A percentile compares a stretch with the other conserved stretches of the same genome.
Evolutionary conservation across 2,113 vertebrate species (phyloP).

Genomic region (Delphinus delphis): DNA sequence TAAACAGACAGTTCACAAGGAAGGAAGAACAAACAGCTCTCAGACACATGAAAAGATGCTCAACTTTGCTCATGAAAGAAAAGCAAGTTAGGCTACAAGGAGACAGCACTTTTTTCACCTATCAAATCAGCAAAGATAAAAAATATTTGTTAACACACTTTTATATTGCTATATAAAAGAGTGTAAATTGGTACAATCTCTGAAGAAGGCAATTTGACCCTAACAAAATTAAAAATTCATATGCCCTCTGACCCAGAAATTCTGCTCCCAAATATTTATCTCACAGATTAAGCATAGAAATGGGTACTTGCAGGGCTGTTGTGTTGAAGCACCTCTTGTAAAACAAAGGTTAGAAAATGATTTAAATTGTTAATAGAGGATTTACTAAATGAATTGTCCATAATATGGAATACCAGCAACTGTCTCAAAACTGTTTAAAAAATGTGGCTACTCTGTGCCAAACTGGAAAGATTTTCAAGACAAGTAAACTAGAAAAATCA

Average conservation of each 20-base stretch:
- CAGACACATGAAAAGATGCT: neutral
- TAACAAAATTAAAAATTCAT: neutral
- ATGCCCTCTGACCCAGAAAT: neutral
- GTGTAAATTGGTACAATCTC: neutral
- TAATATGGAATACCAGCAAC: neutral
- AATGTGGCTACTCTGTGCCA: neutral
- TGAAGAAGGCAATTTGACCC: neutral
- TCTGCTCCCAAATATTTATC: neutral
- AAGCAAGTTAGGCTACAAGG: slow-evolving; percentile 21
- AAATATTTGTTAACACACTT: neutral
- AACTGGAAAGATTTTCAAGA: neutral
- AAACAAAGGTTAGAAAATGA: neutral
- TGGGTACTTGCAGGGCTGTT: neutral
- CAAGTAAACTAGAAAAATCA: neutral
- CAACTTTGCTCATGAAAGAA: slow-evolving; percentile 5
- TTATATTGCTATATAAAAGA: neutral
- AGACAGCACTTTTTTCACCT: neutral
- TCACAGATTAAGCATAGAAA: neutral
- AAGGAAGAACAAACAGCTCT: neutral
- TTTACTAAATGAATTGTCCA: neutral
- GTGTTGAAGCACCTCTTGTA: neutral
- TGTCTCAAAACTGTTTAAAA: neutral
- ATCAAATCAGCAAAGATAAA: neutral
- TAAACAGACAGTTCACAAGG: neutral
- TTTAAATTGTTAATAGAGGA: neutral